Conservation (phyloP, 2,797 vertebrate genomes). For the Gymnopithys bicolor region DNA sequence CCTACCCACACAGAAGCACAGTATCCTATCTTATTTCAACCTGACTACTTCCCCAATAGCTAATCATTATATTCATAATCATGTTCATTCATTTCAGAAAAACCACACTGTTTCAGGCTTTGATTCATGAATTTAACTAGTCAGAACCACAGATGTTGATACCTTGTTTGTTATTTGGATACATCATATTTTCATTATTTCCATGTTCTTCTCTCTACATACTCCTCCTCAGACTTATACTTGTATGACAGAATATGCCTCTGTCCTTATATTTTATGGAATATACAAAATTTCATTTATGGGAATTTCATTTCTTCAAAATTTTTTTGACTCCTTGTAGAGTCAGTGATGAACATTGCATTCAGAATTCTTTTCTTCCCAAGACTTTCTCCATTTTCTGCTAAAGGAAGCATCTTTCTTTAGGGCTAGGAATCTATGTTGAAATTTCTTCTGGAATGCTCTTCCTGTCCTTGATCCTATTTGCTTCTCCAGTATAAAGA, state of each 20-base stretch:
- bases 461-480: not conserved
- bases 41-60: not conserved
- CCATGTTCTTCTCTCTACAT: not conserved
- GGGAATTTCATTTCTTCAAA: not conserved
- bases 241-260: not conserved
- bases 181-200: not conserved
- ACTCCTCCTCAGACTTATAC: not conserved
- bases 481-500: not conserved
- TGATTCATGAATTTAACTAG: not conserved
- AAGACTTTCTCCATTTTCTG: not conserved
- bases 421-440: not conserved
- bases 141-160: not conserved
- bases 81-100: constrained; percentile 2
- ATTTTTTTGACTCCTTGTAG: not conserved
- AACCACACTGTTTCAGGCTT: not conserved
- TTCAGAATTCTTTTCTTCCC: not conserved
- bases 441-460: not conserved
- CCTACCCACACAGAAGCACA: not conserved
- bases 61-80: not conserved
- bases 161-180: not conserved
- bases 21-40: constrained; percentile 5
- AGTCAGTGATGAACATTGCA: not conserved
- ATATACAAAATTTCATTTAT: not conserved
- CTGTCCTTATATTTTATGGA: not conserved
- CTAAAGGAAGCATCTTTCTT: not conserved